phyloP scores from a whole-genome alignment of 1,140 invertebrate species.

The Condylostylus longicornis region DNA sequence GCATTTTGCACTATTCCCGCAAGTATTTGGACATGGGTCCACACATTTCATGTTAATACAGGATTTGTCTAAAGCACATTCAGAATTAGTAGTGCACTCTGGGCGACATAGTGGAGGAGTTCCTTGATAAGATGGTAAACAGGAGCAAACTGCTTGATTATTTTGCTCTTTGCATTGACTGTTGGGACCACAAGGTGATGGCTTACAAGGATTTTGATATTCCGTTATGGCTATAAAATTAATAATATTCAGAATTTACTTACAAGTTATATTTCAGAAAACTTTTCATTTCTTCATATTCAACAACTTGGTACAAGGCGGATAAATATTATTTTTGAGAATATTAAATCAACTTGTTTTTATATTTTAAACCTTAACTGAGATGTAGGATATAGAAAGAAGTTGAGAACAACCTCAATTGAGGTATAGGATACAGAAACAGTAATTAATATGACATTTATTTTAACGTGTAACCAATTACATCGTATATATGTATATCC shows the following conservation, averaged over 20 bases:
- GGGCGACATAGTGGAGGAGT: constrained; percentile 61
- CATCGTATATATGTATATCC: no score
- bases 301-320: constrained; percentile 32
- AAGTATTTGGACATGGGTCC: constrained; percentile 61
- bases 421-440: no score
- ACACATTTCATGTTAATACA: constrained; percentile 70
- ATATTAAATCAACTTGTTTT: constrained; percentile 51
- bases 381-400: background rate
- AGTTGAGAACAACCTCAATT: no score
- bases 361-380: constrained; percentile 52
- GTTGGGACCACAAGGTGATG: constrained; percentile 56
- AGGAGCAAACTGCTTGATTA: constrained; percentile 54
- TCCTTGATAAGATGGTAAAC: constrained; percentile 54
- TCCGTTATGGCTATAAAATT: constrained; percentile 18
- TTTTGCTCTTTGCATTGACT: constrained; percentile 45
- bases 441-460: no score
- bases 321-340: constrained; percentile 52
- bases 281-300: no score
- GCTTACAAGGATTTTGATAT: constrained; percentile 46
- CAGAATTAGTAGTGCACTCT: constrained; percentile 57
- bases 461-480: no score
- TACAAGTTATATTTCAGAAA: no score
- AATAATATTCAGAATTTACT: no score
- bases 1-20: constrained; percentile 62
- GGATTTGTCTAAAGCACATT: constrained; percentile 54